Evolutionary conservation across 2,113 vertebrate genomes (phyloP), one percentile per base, ranked within the genome.

Genomic region (Orientallactaga bullata): DNA sequence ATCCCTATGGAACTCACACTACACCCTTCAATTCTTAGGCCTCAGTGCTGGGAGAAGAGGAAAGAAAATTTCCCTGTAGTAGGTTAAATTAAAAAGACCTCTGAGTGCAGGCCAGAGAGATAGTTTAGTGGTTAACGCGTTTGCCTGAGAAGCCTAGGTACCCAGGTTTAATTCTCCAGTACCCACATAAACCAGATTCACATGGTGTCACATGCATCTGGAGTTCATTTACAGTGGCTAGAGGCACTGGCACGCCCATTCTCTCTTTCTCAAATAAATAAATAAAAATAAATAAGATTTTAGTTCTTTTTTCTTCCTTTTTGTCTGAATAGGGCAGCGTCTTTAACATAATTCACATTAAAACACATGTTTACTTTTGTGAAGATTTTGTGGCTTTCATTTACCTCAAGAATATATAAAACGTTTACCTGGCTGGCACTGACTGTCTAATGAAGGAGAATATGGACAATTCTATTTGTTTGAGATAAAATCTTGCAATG

Each of bases 331-430:
- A 84, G 42, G 76, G 58, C 20, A 81, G 71, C n/a, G 78, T 85
- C 47, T 32, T 92, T 51, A 80, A 77, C 85, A 82, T 83, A 81
- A 88, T 28, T 87, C 93, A 74, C 7, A 37, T 69, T 47, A 77
- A 93, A 80, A 76, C 51, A 69, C 16, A 15, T 39, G 77, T 2
- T 21, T 39, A 78, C 66, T 71, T 93, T 79, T 87, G 37, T 32
- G 71, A 91, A 79, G 35, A 18, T 51, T 87, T 90, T 10, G 23
- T 66, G 28, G 7, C 11, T 21, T 69, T 82, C 42, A 79, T 74
- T 77, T 37, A 65, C 68, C 51, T 80, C 4, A 7, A 76, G 86
- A 95, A 95, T 9, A 60, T 94, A 35, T 88, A 37, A 96, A 91
- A 3, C 15, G 68, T 90, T 91, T 85, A 79, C 58, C 68, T 88